A percentile compares a stretch with the other conserved stretches of the same genome.
These are phyloP conservation scores for Hyperoplus lanceolatus DNA, from an alignment of 2,797 vertebrate species.

Conservation along the genomic window DNA sequence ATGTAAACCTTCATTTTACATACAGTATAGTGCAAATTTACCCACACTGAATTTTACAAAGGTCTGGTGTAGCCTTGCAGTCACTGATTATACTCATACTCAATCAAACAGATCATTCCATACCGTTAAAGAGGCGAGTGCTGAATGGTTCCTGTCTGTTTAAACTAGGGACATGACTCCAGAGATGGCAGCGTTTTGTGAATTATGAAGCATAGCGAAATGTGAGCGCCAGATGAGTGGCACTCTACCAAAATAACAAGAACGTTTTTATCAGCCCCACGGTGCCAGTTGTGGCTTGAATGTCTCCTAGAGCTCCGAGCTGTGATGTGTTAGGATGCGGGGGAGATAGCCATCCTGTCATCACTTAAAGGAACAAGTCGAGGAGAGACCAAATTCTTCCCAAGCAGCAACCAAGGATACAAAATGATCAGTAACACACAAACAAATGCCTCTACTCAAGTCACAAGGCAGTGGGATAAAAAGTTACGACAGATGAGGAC, in stretches of 20 bases:
- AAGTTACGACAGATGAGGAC: conserved; percentile 52
- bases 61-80: background rate
- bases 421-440: conserved; percentile 51
- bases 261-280: conserved; percentile 25
- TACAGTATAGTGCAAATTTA: background rate
- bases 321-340: conserved; percentile 57
- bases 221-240: conserved; percentile 39
- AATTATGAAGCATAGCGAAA: conserved; percentile 60
- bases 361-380: conserved; percentile 67
- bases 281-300: conserved; percentile 64
- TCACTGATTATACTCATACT: background rate
- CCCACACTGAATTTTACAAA: background rate
- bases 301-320: conserved; percentile 42
- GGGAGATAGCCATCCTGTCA: conserved; percentile 72
- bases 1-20: background rate
- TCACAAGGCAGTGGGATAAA: background rate
- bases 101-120: background rate
- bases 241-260: conserved; percentile 40
- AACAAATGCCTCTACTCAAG: conserved; percentile 46
- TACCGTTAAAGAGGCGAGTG: background rate
- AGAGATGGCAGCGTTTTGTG: conserved; percentile 36
- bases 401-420: conserved; percentile 58
- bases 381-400: conserved; percentile 70
- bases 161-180: conserved; percentile 18
- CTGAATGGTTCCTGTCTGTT: conserved; percentile 13